Conservation (phyloP, 2,888 invertebrate genomes). For the Orgyia antiqua region DNA sequence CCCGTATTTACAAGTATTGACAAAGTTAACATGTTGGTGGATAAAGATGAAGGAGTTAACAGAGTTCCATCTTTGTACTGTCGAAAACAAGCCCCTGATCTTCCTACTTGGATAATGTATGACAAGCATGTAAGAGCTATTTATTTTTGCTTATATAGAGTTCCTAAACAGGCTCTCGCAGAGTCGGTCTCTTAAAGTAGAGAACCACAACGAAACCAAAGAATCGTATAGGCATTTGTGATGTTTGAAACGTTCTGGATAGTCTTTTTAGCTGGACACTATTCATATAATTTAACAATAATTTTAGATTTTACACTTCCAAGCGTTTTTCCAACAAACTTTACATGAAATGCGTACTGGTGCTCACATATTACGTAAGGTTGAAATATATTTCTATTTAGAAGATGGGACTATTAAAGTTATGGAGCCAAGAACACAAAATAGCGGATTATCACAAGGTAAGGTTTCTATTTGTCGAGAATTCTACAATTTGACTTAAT, state of each 20-base stretch:
- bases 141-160: neutral
- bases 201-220: no score
- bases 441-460: conserved; percentile 93
- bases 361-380: conserved; percentile 85
- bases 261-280: no score
- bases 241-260: no score
- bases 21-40: conserved; percentile 64
- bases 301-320: conserved; percentile 83
- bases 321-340: conserved; percentile 89
- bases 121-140: conserved; percentile 85
- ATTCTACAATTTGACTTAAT: no score
- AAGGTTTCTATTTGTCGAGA: no score
- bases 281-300: no score
- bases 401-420: conserved; percentile 96
- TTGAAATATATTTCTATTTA: conserved; percentile 90
- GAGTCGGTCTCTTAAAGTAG: no score
- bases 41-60: conserved; percentile 50
- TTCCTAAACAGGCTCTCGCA: no score
- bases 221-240: no score
- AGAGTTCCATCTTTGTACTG: conserved; percentile 84
- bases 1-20: conserved; percentile 60
- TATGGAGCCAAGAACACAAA: conserved; percentile 86
- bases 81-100: conserved; percentile 83
- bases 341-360: conserved; percentile 84
- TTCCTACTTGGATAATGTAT: conserved; percentile 92